Evolutionary conservation across 2,888 invertebrate genomes (phyloP), one percentile per base, ranked within the genome.

Genomic region (Psococerastis gibbosa): DNA sequence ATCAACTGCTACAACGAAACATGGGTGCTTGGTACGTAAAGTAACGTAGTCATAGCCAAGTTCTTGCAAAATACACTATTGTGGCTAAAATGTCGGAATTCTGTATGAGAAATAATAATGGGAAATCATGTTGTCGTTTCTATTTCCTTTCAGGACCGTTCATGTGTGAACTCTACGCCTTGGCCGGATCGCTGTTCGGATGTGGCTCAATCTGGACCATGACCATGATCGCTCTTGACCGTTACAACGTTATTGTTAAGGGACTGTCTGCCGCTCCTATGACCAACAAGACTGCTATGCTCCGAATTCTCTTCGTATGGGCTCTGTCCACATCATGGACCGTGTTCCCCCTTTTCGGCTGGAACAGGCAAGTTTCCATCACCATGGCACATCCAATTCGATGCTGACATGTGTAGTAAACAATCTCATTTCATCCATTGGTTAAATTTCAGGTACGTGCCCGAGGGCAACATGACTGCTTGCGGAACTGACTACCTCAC

Each of bases 161-260:
- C 44, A 78, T 83, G 62, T 92, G 91, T 60, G 81, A 89, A 60
- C 55, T 92, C 2, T 91, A 92, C 61, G 89, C 75, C 33, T 75
- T 85, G 64, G 68, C 75, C 43, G 91, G 91, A 27, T 91, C 89
- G 32, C 69, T 89, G 46, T 88, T 82, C 57, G 92, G 92, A 47
- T 83, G 87, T 59, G 73, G 72, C 53, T 91, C 89, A 47, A 92
- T 92, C 56, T 89, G 88, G 84, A 80, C 85, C 22, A 85, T 92
- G 84, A 79, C 81, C 13, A 76, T 81, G 74, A 89, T 92, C 53
- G 83, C 91, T 45, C 71, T 88, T 56, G 92, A 92, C 61, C 73
- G 92, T 52, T 92, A 91, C 70, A 85, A 87, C 60, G 91, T 91
- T 46, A 92, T 92, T 57, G 89, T 91, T 32, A 87, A 85, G 63